phyloP scores from a whole-genome alignment of 2,113 vertebrate species.

The Hiodon alosoides region DNA sequence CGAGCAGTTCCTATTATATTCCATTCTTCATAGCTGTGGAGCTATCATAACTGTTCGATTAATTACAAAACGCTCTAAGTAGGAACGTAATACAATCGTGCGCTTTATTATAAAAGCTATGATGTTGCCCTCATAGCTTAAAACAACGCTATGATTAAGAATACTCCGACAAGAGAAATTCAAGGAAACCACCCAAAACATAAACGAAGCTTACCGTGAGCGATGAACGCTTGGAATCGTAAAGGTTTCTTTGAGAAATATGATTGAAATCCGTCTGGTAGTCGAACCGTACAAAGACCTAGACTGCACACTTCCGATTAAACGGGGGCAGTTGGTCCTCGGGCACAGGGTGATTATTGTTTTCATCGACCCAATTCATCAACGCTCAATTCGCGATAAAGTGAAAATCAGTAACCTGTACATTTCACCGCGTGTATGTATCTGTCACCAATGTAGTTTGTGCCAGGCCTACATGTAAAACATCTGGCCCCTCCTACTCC shows the following conservation, averaged over 20 bases:
- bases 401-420: no score
- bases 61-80: no score
- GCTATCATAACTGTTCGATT: no score
- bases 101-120: neutral
- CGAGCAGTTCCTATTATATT: no score
- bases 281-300: neutral
- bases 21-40: no score
- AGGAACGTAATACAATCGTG: no score
- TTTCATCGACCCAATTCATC: neutral
- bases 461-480: no score
- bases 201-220: constrained; percentile 27
- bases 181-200: neutral
- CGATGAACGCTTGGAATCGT: constrained; percentile 7
- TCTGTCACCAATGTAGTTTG: no score
- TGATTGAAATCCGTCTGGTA: neutral
- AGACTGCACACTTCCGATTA: neutral
- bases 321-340: neutral
- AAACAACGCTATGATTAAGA: neutral
- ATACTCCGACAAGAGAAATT: neutral
- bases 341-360: neutral
- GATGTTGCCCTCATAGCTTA: neutral
- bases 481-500: no score
- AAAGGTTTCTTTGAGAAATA: neutral
- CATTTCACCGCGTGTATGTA: no score
- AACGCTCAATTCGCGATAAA: no score